phyloP scores from a whole-genome alignment of 2,888 invertebrate genomes.

The Melinaea marsaeus region DNA sequence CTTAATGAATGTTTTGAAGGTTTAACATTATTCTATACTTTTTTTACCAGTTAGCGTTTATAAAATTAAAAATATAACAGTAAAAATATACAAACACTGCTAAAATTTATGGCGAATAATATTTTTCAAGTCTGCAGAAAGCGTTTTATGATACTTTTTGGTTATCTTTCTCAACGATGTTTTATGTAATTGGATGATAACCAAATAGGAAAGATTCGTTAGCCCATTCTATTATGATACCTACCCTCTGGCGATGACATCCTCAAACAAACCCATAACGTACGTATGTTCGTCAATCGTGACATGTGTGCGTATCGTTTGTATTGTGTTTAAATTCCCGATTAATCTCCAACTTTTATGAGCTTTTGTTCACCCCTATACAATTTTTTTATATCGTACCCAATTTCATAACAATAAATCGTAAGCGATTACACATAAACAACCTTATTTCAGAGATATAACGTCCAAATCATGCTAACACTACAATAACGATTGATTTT shows the following conservation, averaged over 20 bases:
- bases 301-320: slow-evolving; percentile 63
- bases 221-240: slow-evolving; percentile 10
- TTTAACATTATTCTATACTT: no score
- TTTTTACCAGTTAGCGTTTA: no score
- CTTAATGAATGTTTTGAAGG: no score
- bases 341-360: slow-evolving; percentile 76
- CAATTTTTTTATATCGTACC: slow-evolving; percentile 48
- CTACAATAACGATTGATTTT: neutral
- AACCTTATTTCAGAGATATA: slow-evolving; percentile 29
- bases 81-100: no score
- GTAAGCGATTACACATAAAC: slow-evolving; percentile 29
- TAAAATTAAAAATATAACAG: no score
- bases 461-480: slow-evolving; percentile 16
- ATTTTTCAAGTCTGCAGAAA: no score
- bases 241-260: slow-evolving; percentile 39
- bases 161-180: no score
- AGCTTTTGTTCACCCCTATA: slow-evolving; percentile 74
- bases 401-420: slow-evolving; percentile 47
- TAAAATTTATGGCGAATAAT: no score
- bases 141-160: no score
- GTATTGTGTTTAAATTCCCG: slow-evolving; percentile 74
- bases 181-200: neutral
- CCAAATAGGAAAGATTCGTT: slow-evolving; percentile 1
- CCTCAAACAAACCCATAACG: slow-evolving; percentile 47
- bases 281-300: slow-evolving; percentile 42